Evolutionary conservation across 2,113 vertebrate genomes (phyloP), one percentile per base, ranked within the genome.

Genomic region (Octodon degus): DNA sequence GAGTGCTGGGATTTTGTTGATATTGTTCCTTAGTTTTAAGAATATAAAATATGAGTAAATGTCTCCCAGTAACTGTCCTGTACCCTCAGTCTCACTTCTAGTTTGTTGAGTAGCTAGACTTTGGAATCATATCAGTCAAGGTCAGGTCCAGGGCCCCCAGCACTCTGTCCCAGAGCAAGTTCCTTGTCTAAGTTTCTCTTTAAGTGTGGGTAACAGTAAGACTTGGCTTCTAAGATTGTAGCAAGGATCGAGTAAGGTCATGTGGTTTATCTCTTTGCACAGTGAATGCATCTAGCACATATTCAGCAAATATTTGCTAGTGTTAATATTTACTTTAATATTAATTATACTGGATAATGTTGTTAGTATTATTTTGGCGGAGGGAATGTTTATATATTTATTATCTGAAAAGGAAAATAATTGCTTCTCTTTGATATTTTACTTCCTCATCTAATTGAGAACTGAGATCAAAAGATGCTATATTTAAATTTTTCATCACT

Each of bases 321-420:
- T 62, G 30, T 70, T 87, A 94, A 86, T 93, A 65, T 96, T 92
- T 89, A 89, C 50, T 50, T 92, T 94, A 92, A 30, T 65, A 86
- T 83, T 90, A 79, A 60, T 74, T 81, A 50, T 7, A 53, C 24
- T 74, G 62, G 47, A 63, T 82, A 63, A n/a, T 65, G 20, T 83
- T 40, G 55, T 20, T 65, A 60, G 53, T 86, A 9, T 53, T 95
- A 85, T 81, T 93, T 95, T 96, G 37, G 40, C 32, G 32, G 58
- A 86, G 68, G n/a, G 30, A 76, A 24, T 70, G 14, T 86, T 94
- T 94, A 60, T 88, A 9, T 40, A 30, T 22, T 43, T 90, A 53
- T 63, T 89, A 62, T 86, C 55, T 84, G 5, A 32, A 82, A 91
- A 84, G 80, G 67, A 93, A 91, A 91, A 53, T 70, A 81, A 82